Evolutionary conservation across 2,113 vertebrate genomes (phyloP), one percentile per base, ranked within the genome.

Genomic region (Pelecanus crispus): DNA sequence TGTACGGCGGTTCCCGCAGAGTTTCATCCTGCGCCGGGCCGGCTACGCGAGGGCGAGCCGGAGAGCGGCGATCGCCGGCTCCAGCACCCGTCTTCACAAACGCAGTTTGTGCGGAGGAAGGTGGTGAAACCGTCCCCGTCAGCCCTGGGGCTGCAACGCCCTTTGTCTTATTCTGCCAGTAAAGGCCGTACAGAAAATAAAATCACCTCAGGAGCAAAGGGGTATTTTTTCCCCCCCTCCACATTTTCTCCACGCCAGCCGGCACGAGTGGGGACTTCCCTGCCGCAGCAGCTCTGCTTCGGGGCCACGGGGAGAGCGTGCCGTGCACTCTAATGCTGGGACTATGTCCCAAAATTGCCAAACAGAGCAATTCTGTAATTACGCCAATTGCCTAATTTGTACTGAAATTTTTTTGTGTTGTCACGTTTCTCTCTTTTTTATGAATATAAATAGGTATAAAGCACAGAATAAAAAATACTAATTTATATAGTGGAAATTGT

Each of bases 401-500:
- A 81, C 40, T 66, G 61, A 88, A 91, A 62, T 94, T 52, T 25
- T 55, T 59, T 6, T 10, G 65, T 90, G 53, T 92, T 90, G 62
- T 85, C 84, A 82, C 13, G 13, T 94, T 97, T 94, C 3, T 89
- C 20, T 78, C 63, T 66, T 34, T 91, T 80, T 92, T 81, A 85
- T 73, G 17, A 45, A 58, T 65, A 61, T 77, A 95, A 86, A 78
- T 52, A 59, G 49, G 47, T 65, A 71, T 91, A 94, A 96, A 95
- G 81, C 82, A 71, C 47, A 86, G 71, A 61, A 78, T 52, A 91
- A 92, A 92, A 92, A 68, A 68, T 53, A 47, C 79, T 62, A 61
- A 88, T 74, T 90, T 92, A 32, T 19, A 26, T 52, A 38, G 61
- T 88, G 42, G 63, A 91, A 95, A 96, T 96, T 81, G 55, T 83